Conservation (phyloP, 92 coral and sea anemone species). For the Paramuricea clavata region DNA sequence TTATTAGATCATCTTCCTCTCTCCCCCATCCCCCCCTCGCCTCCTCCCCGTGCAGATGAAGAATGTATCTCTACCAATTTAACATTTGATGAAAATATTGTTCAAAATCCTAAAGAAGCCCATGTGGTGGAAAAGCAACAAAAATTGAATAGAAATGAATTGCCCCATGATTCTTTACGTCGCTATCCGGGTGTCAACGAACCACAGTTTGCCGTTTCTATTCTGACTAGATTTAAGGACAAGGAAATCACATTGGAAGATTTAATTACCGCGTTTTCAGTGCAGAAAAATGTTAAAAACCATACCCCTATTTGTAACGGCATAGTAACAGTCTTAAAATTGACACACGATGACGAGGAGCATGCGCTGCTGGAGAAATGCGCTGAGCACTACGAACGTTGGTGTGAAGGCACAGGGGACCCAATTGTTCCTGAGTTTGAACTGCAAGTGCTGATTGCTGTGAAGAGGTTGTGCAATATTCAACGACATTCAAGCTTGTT, state of each 20-base stretch:
- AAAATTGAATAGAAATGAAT: neutral
- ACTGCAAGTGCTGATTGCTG: slow-evolving; percentile 62
- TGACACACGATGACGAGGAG: neutral
- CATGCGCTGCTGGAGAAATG: slow-evolving; percentile 11
- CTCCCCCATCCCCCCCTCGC: slow-evolving; percentile 71
- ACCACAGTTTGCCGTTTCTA: neutral
- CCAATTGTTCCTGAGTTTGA: slow-evolving; percentile 78
- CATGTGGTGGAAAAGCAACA: neutral
- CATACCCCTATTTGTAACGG: slow-evolving; percentile 21
- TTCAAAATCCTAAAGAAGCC: neutral
- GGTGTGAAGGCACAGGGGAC: slow-evolving; percentile 25
- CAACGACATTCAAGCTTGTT: slow-evolving; percentile 57
- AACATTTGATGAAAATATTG: slow-evolving; percentile 8
- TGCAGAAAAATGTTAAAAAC: neutral
- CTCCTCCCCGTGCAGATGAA: neutral
- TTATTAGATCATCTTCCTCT: slow-evolving; percentile 42
- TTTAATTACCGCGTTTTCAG: slow-evolving; percentile 32
- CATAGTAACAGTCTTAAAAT: slow-evolving; percentile 32
- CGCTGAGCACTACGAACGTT: slow-evolving; percentile 20
- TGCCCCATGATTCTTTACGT: slow-evolving; percentile 7
- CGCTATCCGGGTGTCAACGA: slow-evolving; percentile 12
- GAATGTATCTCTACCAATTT: neutral
- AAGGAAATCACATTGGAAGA: slow-evolving; percentile 33
- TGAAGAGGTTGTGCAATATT: slow-evolving; percentile 33
- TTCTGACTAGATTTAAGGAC: slow-evolving; percentile 3